A percentile compares a stretch with the other conserved stretches of the same genome.
Evolutionary conservation across 1,140 invertebrate genomes (phyloP).

Genomic region (Hormaphis cornu): DNA sequence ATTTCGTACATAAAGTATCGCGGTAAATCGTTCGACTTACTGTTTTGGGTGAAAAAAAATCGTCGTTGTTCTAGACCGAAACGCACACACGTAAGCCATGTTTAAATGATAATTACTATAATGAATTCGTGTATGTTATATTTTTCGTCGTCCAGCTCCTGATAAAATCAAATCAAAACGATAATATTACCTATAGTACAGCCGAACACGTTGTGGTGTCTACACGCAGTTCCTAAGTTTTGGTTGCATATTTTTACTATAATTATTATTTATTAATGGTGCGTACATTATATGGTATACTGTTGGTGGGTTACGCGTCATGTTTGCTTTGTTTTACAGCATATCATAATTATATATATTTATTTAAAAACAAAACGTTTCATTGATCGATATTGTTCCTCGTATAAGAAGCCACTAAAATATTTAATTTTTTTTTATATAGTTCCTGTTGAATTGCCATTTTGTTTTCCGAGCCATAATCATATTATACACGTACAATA

Average conservation of each 20-base stretch:
- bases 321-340: conserved; percentile 17
- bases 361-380: too few relatives aligned
- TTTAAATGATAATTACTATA: conserved; percentile 11
- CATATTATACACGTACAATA: neutral
- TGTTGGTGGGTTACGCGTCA: conserved; percentile 11
- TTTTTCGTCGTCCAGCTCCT: neutral
- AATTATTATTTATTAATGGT: conserved; percentile 4
- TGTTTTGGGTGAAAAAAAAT: too few relatives aligned
- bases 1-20: too few relatives aligned
- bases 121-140: neutral
- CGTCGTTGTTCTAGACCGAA: conserved; percentile 1
- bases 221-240: conserved; percentile 31
- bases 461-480: conserved; percentile 19
- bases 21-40: too few relatives aligned
- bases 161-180: conserved; percentile 25
- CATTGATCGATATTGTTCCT: conserved; percentile 25
- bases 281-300: conserved; percentile 21
- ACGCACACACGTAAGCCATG: conserved; percentile 26
- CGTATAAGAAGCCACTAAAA: conserved; percentile 7
- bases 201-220: conserved; percentile 27
- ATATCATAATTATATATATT: conserved; percentile 3
- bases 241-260: conserved; percentile 13
- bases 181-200: conserved; percentile 17
- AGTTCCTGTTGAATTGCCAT: conserved; percentile 23
- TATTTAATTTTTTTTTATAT: conserved; percentile 3